Percentiles rank a stretch among this genome's conserved stretches.
Evolutionary conservation across 2,888 invertebrate genomes (phyloP).

Genomic region (Rhimphoctona megacephalus): DNA sequence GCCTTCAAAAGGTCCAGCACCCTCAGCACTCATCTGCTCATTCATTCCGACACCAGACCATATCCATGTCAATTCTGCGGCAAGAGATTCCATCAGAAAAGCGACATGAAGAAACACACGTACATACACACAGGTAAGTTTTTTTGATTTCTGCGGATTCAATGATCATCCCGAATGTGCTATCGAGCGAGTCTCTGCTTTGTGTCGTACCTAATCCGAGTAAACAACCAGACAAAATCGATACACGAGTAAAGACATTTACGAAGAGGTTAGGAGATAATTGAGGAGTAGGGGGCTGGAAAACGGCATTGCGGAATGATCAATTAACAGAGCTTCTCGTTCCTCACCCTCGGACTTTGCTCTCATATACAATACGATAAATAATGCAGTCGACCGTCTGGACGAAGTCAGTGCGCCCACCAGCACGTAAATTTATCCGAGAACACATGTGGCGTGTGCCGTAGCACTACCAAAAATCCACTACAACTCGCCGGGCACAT

Average conservation of each 20-base stretch:
- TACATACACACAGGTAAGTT: slow-evolving; percentile 96
- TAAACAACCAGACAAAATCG: slow-evolving; percentile 22
- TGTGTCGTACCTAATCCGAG: neutral
- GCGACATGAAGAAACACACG: slow-evolving; percentile 99
- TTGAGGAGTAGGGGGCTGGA: slow-evolving; percentile 19
- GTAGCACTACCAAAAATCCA: slow-evolving; percentile 54
- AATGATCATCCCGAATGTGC: neutral
- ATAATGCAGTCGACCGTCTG: slow-evolving; percentile 83
- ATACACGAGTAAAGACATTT: neutral
- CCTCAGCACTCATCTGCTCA: slow-evolving; percentile 97
- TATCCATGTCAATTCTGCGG: slow-evolving; percentile 99
- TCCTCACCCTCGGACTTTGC: slow-evolving; percentile 48
- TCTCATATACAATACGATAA: slow-evolving; percentile 74
- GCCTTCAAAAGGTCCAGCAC: slow-evolving; percentile 98
- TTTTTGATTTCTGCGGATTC: neutral
- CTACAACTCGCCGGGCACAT: slow-evolving; percentile 38
- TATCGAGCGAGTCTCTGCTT: neutral
- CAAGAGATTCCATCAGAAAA: slow-evolving; percentile 99
- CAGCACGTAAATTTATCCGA: slow-evolving; percentile 79
- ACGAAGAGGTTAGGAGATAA: neutral
- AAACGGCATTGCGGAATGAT: slow-evolving; percentile 67
- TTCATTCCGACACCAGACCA: slow-evolving; percentile 98
- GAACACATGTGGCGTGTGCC: slow-evolving; percentile 77
- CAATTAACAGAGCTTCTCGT: slow-evolving; percentile 76
- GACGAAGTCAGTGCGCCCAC: slow-evolving; percentile 79